Conservation (phyloP, 2,888 invertebrate genomes). For the Thymelicus sylvestris region DNA sequence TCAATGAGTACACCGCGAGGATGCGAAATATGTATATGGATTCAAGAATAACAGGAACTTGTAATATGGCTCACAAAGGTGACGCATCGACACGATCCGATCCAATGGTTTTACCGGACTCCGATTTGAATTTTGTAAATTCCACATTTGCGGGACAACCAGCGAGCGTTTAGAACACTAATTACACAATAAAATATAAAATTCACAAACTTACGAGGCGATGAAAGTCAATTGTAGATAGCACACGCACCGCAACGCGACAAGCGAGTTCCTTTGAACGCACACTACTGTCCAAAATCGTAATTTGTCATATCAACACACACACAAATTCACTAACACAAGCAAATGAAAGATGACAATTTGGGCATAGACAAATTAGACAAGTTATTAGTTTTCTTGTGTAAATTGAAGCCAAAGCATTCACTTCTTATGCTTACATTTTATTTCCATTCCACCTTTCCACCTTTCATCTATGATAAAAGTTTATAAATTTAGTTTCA, state of each 20-base stretch:
- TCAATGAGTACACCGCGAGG: conserved; percentile 10
- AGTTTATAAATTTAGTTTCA: no score
- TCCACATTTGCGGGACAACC: conserved; percentile 41
- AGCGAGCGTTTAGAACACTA: conserved; percentile 53
- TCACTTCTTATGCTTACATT: no score
- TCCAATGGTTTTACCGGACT: conserved; percentile 71
- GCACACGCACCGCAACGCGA: conserved; percentile 80
- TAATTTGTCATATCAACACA: conserved; percentile 48
- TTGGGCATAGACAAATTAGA: conserved; percentile 41
- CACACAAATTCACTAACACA: conserved; percentile 46
- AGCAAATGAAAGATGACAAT: conserved; percentile 39
- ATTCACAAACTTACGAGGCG: conserved; percentile 83
- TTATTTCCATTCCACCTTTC: no score
- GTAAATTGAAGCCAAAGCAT: no score
- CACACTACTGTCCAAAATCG: conserved; percentile 64
- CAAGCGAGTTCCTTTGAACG: conserved; percentile 76
- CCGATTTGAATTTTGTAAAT: conserved; percentile 41
- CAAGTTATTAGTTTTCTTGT: conserved; percentile 24
- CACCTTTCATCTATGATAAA: no score
- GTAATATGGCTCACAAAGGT: conserved; percentile 83
- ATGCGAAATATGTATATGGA: conserved; percentile 42
- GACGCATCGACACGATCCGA: conserved; percentile 83
- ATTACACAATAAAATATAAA: conserved; percentile 67
- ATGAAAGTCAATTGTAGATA: conserved; percentile 82
- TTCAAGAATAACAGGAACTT: conserved; percentile 64